Evolutionary conservation across 2,797 vertebrate genomes (phyloP), one percentile per base, ranked within the genome.

Genomic region (Carcharodon carcharias): DNA sequence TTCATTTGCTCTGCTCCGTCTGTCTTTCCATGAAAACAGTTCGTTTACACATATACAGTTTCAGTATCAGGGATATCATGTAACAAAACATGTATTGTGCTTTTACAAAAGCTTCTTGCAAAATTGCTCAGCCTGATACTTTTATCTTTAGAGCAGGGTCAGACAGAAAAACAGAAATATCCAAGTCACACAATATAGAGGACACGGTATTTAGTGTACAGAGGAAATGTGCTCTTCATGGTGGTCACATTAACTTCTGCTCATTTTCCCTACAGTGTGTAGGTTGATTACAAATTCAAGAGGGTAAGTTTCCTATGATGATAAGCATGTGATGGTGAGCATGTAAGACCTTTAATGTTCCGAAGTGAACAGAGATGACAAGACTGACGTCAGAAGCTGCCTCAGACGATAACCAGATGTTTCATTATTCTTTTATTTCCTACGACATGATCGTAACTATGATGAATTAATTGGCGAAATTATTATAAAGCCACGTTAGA

Each of bases 251-350:
- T 95, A 73, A 35, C 71, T 26, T 56, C 65, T 91, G 40, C 82
- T 85, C 50, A 50, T 35, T 96, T 96, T 96, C 18, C 54, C 28
- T 96, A 85, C 31, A 96, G 82, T 23, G 96, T 96, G 26, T 96
- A 96, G 95, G 96, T 82, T 93, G 58, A 71, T 85, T 93, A 97
- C 80, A 56, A 82, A 96, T 96, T 96, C 96, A 96, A 77, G 95
- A 96, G 54, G 28, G 71, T 56, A 73, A 69, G 96, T 95, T 45
- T 89, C 96, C 65, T 61, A 89, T 96, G 65, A 92, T 14, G 94
- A 61, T 21, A 23, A 93, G 1, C 7, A 67, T 0, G 0, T 73
- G 18, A 96, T 96, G 61, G 14, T 35, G 95, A 56, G 58, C 67
- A 92, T 73, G 26, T 96, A 80, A 96, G 58, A 96, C 96, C 96